Evolutionary conservation across 2,797 vertebrate species (phyloP), one percentile per base, ranked within the genome.

Genomic region (Lepilemur septentrionalis): DNA sequence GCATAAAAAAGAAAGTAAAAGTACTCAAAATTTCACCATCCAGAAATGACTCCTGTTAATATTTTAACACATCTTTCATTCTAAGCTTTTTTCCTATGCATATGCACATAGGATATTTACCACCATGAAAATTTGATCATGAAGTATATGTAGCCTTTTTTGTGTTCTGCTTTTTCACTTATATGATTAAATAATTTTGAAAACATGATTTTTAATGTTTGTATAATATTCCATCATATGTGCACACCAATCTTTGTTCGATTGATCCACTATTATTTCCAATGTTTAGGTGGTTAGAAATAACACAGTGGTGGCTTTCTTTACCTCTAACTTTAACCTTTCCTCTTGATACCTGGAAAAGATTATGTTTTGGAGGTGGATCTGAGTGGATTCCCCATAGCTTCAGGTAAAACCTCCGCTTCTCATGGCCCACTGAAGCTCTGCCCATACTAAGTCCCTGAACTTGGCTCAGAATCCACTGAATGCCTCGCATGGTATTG

Each of bases 11-110:
- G 28, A 8, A 92, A 65, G 7, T 73, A 69, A 92, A 95, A 90
- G 25, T 50, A 63, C 2, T 79, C 12, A 86, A 85, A 88, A 81
- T 79, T 65, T 93, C 35, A 55, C 12, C n/a, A 70, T 25, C 87
- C 30, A 88, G 52, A 88, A 95, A 96, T 84, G 70, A 80, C 17
- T 94, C 15, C 10, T 89, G 15, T 81, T 84, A 61, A 28, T 87
- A 87, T 89, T 95, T 90, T 94, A 76, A 32, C 38, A 9, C 89
- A 81, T 73, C 38, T 38, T 91, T 84, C 23, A 81, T 70, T 69
- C 38, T 82, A 83, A 96, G 72, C 35, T 23, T 78, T 32, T 84
- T 93, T 93, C 69, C 43, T 80, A 1, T 57, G 35, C 41, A n/a
- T 46, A 4, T 43, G 38, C 55, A 65, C 35, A 69, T 28, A 55